Conservation (phyloP, 2,113 vertebrate genomes). For the Crotalus helleri region DNA sequence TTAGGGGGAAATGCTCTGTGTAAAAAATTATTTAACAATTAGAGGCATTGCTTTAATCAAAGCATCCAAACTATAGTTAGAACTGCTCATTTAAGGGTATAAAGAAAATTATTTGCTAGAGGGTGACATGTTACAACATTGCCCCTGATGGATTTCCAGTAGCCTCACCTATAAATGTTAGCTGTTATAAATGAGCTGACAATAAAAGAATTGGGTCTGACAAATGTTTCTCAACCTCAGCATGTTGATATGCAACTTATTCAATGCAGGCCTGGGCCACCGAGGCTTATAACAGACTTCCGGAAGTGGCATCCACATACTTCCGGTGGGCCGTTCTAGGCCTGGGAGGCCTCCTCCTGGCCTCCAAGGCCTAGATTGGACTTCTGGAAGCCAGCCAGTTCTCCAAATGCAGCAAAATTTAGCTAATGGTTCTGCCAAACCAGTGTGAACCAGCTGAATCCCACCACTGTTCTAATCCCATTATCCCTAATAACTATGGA, state of each 20-base stretch:
- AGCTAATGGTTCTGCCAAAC: no score
- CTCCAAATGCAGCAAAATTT: no score
- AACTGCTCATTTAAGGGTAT: neutral
- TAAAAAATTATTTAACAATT: neutral
- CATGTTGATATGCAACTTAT: no score
- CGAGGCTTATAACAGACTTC: no score
- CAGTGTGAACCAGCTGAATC: no score
- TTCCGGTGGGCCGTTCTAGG: no score
- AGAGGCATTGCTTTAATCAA: neutral
- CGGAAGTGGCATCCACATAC: no score
- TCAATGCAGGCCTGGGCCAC: no score
- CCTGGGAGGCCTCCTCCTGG: no score
- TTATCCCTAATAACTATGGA: neutral
- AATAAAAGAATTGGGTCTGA: neutral
- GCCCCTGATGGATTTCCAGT: neutral
- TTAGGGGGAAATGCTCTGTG: neutral
- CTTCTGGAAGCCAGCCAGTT: no score
- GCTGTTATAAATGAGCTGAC: neutral
- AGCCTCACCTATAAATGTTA: neutral
- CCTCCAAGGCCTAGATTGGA: no score
- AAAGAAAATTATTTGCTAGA: neutral
- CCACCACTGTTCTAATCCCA: neutral
- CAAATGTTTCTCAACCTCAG: neutral
- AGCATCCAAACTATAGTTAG: neutral
- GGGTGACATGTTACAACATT: neutral